These are phyloP conservation scores for Drosophila formosana DNA, from an alignment of 2,888 invertebrate species.

Conservation along the genomic window DNA sequence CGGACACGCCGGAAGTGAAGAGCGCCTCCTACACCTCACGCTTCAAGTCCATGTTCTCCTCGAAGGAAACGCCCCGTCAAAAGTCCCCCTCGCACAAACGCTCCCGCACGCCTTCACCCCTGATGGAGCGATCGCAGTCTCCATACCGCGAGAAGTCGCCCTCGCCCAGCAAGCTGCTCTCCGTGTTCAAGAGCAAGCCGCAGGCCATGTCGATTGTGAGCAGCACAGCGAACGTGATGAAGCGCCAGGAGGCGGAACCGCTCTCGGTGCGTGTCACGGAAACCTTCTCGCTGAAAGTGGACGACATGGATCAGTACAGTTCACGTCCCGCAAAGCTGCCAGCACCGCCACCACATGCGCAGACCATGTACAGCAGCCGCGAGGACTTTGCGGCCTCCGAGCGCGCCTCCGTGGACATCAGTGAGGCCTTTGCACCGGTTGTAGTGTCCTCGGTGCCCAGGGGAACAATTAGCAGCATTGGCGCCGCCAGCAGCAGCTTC, in stretches of 20 bases:
- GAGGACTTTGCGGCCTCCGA: constrained; percentile 78
- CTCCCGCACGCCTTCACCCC: constrained; percentile 67
- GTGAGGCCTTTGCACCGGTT: constrained; percentile 81
- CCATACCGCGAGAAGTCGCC: constrained; percentile 64
- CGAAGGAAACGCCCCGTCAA: constrained; percentile 58
- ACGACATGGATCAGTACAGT: constrained; percentile 84
- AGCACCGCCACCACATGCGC: constrained; percentile 61
- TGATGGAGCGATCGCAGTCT: constrained; percentile 52
- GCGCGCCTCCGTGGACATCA: constrained; percentile 61
- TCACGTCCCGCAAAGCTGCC: constrained; percentile 67
- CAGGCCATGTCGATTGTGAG: constrained; percentile 73
- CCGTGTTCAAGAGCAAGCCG: constrained; percentile 72
- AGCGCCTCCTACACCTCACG: constrained; percentile 76
- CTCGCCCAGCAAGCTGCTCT: constrained; percentile 66
- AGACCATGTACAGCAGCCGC: constrained; percentile 77
- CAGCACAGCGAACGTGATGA: constrained; percentile 63
- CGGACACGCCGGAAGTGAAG: constrained; percentile 73
- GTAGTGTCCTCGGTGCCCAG: constrained; percentile 67
- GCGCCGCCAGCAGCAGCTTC: constrained; percentile 63
- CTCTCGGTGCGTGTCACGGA: constrained; percentile 82
- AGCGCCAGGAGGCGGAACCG: constrained; percentile 75
- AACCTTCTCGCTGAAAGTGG: constrained; percentile 84
- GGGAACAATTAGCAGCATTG: constrained; percentile 53
- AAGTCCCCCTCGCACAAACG: constrained; percentile 63
- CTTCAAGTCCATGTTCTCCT: constrained; percentile 81